A percentile compares a stretch with the other conserved stretches of the same genome.
Evolutionary conservation across 2,888 invertebrate genomes (phyloP).

Genomic region (Siphonodentalium dalli): DNA sequence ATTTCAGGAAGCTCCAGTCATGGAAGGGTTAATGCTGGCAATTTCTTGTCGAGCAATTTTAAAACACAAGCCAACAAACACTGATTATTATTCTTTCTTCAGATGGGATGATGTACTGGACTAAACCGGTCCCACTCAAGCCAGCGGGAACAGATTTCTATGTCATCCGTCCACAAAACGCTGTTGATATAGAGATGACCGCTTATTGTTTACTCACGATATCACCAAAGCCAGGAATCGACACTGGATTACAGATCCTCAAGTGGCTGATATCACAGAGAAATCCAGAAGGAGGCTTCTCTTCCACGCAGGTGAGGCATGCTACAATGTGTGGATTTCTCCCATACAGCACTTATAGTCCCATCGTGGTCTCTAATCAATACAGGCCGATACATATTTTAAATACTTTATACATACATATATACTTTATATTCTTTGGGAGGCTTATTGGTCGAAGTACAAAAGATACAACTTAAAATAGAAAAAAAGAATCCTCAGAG

Average conservation of each 20-base stretch:
- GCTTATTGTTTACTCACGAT: slow-evolving; percentile 58
- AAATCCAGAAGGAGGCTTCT: slow-evolving; percentile 60
- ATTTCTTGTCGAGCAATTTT: neutral
- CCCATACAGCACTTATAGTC: too few relatives aligned
- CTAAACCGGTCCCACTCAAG: slow-evolving; percentile 20
- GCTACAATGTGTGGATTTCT: too few relatives aligned
- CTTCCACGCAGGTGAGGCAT: slow-evolving; percentile 62
- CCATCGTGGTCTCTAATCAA: too few relatives aligned
- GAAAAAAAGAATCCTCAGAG: too few relatives aligned
- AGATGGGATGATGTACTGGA: slow-evolving; percentile 54
- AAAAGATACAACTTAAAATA: too few relatives aligned
- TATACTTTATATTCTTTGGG: too few relatives aligned
- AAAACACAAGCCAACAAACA: neutral
- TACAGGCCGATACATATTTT: too few relatives aligned
- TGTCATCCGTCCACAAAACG: slow-evolving; percentile 34
- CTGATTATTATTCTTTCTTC: neutral
- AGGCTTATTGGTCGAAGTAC: too few relatives aligned
- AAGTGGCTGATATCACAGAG: slow-evolving; percentile 59
- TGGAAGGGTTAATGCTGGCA: too few relatives aligned
- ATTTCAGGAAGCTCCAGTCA: too few relatives aligned
- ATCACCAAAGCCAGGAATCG: slow-evolving; percentile 29
- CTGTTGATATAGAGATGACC: slow-evolving; percentile 57
- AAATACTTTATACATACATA: too few relatives aligned
- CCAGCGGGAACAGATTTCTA: slow-evolving; percentile 7
- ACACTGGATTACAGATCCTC: slow-evolving; percentile 47